These are phyloP conservation scores for Tragelaphus buxtoni DNA, from an alignment of 2,113 vertebrate species.

Conservation along the genomic window DNA sequence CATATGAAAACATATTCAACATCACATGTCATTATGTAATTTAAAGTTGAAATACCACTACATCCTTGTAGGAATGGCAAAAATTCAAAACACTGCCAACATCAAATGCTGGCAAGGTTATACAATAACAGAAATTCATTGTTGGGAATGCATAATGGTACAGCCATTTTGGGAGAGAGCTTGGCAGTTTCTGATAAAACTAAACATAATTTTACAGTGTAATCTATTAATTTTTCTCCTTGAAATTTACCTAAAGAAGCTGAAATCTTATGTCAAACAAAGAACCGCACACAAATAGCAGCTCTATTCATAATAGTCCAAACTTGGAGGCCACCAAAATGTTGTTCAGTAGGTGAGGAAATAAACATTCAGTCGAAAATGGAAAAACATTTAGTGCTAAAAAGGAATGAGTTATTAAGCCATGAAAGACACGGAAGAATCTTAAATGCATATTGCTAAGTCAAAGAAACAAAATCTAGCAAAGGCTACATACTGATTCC, in stretches of 20 bases:
- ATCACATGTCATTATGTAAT: not conserved
- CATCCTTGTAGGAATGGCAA: too few relatives aligned
- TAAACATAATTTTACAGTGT: not conserved
- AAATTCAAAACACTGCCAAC: not conserved
- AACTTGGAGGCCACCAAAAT: not conserved
- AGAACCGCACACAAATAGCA: not conserved
- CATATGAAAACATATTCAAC: not conserved
- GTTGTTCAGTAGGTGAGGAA: not conserved
- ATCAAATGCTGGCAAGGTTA: too few relatives aligned
- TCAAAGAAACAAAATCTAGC: not conserved
- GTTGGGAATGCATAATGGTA: not conserved
- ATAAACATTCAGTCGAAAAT: not conserved
- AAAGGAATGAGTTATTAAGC: not conserved
- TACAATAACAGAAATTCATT: not conserved
- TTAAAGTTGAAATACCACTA: not conserved
- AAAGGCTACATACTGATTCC: not conserved
- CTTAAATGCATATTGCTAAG: not conserved
- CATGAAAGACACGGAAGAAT: not conserved
- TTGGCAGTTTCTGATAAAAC: not conserved
- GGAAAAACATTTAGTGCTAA: not conserved
- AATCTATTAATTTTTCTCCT: not conserved
- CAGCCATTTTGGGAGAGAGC: too few relatives aligned
- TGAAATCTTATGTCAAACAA: not conserved
- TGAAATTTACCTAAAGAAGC: not conserved
- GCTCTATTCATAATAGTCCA: not conserved